Percentiles rank a stretch among this genome's conserved stretches.
These are phyloP conservation scores for Panurus biarmicus DNA, from an alignment of 2,113 vertebrate species.

Conservation along the genomic window DNA sequence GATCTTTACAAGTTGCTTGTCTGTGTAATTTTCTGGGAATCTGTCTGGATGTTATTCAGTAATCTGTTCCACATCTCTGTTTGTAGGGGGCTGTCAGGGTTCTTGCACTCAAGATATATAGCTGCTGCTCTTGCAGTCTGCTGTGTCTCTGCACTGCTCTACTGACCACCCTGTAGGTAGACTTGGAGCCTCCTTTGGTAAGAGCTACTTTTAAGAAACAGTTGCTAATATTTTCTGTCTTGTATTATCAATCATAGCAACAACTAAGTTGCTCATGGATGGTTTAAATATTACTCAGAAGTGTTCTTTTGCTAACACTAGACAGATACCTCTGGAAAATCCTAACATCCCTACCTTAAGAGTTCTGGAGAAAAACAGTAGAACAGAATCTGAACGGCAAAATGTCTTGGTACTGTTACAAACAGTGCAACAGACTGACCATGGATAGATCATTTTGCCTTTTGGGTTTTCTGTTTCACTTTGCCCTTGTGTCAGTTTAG, in stretches of 20 bases:
- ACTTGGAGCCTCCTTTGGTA: not conserved
- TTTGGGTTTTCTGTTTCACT: not conserved
- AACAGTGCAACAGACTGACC: not conserved
- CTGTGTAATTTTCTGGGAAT: not conserved
- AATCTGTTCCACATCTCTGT: not conserved
- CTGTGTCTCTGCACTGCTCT: not conserved
- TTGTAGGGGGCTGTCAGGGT: not conserved
- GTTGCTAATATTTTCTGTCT: not conserved
- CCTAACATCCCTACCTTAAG: not conserved
- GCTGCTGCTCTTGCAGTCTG: not conserved
- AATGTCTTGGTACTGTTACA: not conserved
- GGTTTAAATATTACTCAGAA: not conserved
- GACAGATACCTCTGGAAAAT: not conserved
- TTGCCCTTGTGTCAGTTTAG: not conserved
- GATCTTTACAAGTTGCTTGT: not conserved
- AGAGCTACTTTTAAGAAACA: not conserved
- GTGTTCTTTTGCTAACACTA: not conserved
- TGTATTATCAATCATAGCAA: not conserved
- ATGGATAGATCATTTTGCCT: not conserved
- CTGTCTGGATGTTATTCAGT: not conserved
- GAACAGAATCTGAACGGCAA: not conserved
- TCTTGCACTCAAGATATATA: not conserved
- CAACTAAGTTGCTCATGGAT: not conserved
- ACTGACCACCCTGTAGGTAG: rapidly evolving
- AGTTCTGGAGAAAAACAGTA: not conserved